Base-by-base conservation (phyloP, 2,797 vertebrate genomes). In the Poecilia wingei region DNA sequence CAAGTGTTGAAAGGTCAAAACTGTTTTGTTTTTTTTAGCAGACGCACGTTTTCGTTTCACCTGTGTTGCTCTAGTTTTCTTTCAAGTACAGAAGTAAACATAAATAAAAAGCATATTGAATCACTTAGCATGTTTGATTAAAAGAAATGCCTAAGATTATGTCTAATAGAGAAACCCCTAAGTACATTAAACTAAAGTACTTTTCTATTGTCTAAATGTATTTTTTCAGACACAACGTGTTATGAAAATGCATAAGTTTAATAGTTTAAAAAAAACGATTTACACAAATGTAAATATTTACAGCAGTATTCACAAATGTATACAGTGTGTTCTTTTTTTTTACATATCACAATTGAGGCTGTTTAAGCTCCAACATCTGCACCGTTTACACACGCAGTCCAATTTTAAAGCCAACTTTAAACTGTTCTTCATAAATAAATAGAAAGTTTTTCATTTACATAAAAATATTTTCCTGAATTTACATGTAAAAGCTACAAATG, bases 241-340 rank as follows among this genome's bases (percentile, higher is more conserved):
- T 71, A 53, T 75, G 18, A 79, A 90, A 88, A 87, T 71, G 36
- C 28, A 78, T 0, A 28, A 64, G 64, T 93, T 89, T 89, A 89
- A 80, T 91, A 88, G 77, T 59, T 31, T 82, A 88, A 91, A 91
- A 94, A 89, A 89, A 41, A n/a, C 57, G 61, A 84, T 92, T 88
- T 81, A 82, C 51, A 84, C 6, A 28, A 86, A 75, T 88, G 85
- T 43, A 89, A 89, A 87, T 88, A 93, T 92, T 75, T 92, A 94
- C 92, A 94, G 76, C 84, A 75, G 12, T 92, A 93, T 93, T 89
- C 78, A 92, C 89, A 94, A 78, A 83, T 33, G 74, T 46, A 43
- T 55, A 74, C 39, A 85, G 71, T 73, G 45, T 73, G 68, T n/a
- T 75, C 31, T 31, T 31, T 31, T 69, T 31, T 66, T 68, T 49